Conservation (phyloP, 2,888 invertebrate species). For the Gasteruption jaculator region DNA sequence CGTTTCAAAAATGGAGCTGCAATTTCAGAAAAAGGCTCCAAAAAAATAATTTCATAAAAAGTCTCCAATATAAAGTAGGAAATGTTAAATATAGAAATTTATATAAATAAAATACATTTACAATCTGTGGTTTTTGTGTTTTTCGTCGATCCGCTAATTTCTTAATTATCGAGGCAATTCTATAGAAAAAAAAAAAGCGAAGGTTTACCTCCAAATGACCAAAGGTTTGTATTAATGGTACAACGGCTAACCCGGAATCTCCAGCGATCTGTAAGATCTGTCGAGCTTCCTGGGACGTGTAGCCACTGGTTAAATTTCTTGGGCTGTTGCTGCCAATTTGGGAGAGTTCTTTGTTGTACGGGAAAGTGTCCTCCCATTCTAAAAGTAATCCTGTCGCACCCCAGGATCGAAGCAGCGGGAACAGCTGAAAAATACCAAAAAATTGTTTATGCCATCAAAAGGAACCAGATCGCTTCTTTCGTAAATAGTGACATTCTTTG, state of each 20-base stretch:
- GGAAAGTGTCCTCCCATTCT: constrained; percentile 91
- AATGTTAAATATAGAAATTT: background rate
- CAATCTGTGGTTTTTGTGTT: background rate
- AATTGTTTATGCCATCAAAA: no score
- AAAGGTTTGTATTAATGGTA: constrained; percentile 82
- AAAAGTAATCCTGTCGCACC: constrained; percentile 78
- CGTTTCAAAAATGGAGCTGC: no score
- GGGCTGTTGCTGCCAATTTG: constrained; percentile 57
- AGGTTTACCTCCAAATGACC: constrained; percentile 70
- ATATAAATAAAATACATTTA: background rate
- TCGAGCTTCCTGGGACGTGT: constrained; percentile 64
- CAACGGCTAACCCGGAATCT: constrained; percentile 63
- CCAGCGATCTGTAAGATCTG: constrained; percentile 65
- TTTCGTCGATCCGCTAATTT: background rate
- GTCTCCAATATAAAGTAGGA: no score
- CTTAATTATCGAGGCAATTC: background rate
- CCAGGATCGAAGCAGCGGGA: constrained; percentile 61
- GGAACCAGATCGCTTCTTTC: no score
- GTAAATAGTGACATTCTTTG: no score
- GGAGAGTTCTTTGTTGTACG: constrained; percentile 63
- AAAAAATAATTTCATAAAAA: no score
- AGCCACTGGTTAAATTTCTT: constrained; percentile 53
- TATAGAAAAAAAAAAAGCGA: constrained; percentile 6
- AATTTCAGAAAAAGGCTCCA: no score
- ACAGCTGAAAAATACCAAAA: constrained; percentile 53